These are phyloP conservation scores for Actinia equina DNA, from an alignment of 64 coral and sea anemone species.

Conservation along the genomic window DNA sequence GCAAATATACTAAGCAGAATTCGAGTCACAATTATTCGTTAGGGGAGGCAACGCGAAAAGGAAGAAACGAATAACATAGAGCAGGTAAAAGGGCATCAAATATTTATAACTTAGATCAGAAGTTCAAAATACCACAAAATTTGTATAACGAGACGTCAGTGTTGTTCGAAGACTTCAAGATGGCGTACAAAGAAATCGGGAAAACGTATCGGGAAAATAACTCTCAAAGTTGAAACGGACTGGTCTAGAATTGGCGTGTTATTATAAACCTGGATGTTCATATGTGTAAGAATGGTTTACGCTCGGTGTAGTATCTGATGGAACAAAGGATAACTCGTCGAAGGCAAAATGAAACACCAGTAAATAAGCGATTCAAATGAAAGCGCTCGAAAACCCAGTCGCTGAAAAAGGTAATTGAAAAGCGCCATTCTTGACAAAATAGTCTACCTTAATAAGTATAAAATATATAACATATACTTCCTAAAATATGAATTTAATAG, in stretches of 20 bases:
- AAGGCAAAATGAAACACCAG: background rate
- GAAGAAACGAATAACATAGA: background rate
- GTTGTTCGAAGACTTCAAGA: background rate
- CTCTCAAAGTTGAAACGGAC: background rate
- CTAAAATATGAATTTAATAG: background rate
- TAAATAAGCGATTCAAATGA: background rate
- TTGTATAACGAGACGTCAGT: background rate
- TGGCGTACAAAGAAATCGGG: background rate
- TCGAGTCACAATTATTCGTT: background rate
- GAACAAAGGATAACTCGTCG: background rate
- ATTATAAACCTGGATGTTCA: background rate
- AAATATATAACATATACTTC: background rate
- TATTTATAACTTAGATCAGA: slow-evolving; percentile 10
- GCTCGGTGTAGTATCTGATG: background rate
- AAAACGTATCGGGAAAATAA: background rate
- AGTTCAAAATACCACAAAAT: slow-evolving; percentile 5
- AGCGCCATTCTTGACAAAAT: background rate
- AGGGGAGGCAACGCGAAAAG: background rate
- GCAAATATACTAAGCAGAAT: background rate
- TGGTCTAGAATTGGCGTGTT: background rate
- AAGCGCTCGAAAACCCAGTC: background rate
- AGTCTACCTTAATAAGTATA: background rate
- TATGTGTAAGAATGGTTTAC: background rate
- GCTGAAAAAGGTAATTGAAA: background rate
- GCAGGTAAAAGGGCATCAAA: background rate